Conservation (phyloP, 2,888 invertebrate genomes). For the Eutolmus rufibarbis region DNA sequence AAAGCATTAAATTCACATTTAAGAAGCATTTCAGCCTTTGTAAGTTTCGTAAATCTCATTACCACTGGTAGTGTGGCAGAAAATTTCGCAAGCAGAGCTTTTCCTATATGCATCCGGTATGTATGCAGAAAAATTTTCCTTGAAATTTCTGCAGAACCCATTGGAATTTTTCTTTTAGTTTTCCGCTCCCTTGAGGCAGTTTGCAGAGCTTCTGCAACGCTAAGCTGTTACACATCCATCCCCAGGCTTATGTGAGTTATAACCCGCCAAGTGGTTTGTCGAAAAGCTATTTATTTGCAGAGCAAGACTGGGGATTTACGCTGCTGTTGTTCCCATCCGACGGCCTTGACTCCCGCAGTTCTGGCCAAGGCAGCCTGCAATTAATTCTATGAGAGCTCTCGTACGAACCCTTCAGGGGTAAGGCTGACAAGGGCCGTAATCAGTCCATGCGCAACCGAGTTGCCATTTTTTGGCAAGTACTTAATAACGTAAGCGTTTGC, state of each 20-base stretch:
- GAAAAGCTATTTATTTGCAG: slow-evolving; percentile 13
- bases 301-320: not conserved
- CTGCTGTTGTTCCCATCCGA: not conserved
- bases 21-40: not conserved
- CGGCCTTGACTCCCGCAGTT: not conserved
- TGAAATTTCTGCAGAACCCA: not conserved
- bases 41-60: not conserved
- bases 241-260: not conserved
- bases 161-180: not conserved
- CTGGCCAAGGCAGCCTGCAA: not conserved
- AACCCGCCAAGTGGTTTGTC: slow-evolving; percentile 17
- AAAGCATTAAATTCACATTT: not conserved
- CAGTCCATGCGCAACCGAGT: not conserved
- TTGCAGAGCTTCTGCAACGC: not conserved
- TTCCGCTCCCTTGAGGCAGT: not conserved
- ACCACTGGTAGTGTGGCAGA: not conserved
- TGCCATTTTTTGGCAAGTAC: not conserved
- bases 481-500: not conserved
- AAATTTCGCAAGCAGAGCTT: not conserved
- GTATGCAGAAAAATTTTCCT: not conserved
- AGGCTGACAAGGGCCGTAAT: not conserved
- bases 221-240: not conserved
- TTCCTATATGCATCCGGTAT: not conserved
- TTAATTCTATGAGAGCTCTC: not conserved
- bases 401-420: not conserved